Conservation (phyloP, 2,888 invertebrate genomes). For the Cataglyphis rosenhaueri region DNA sequence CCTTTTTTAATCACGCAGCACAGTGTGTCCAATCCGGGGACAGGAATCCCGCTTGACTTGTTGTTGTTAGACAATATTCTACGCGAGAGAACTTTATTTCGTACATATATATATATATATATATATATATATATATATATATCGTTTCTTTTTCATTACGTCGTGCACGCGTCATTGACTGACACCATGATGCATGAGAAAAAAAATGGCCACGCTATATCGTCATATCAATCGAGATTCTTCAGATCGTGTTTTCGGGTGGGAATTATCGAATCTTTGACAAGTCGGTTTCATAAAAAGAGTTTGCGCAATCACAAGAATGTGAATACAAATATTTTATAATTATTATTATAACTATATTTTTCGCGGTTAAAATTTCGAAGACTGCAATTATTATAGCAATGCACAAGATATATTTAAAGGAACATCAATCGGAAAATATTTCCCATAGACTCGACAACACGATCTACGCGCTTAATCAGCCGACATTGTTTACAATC, state of each 20-base stretch:
- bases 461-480: constrained; percentile 22
- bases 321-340: background rate
- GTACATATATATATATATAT: background rate
- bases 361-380: background rate
- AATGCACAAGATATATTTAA: constrained; percentile 7
- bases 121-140: background rate
- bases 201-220: constrained; percentile 50
- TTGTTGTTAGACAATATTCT: background rate
- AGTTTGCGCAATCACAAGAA: background rate
- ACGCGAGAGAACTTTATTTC: constrained; percentile 4
- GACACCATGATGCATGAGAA: constrained; percentile 41
- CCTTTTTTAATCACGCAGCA: constrained; percentile 53
- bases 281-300: background rate
- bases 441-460: constrained; percentile 20
- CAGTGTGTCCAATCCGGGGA: constrained; percentile 40
- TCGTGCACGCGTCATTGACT: constrained; percentile 17
- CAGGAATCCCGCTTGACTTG: background rate
- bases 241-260: constrained; percentile 24
- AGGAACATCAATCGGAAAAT: background rate
- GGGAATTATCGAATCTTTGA: constrained; percentile 19
- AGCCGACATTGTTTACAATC: constrained; percentile 20
- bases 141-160: constrained; percentile 9
- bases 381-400: constrained; percentile 23
- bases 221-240: constrained; percentile 23
- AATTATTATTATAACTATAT: constrained; percentile 1